Conservation (phyloP, 2,888 invertebrate species). For the Drosophila prostipennis region DNA sequence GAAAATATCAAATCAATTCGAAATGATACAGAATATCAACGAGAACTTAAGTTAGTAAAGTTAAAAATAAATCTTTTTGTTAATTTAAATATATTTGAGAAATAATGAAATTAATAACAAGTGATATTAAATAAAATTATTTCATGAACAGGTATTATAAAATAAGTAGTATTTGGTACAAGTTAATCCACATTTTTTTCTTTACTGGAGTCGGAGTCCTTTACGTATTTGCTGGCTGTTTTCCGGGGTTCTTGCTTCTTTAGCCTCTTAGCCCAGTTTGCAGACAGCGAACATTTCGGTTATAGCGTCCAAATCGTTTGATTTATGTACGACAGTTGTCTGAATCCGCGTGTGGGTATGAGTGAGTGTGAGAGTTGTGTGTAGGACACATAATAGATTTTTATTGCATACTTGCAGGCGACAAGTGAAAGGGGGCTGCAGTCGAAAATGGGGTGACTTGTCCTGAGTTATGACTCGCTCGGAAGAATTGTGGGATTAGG, state of each 20-base stretch:
- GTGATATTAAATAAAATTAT: no score
- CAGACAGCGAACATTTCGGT: conserved; percentile 24
- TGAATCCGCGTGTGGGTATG: conserved; percentile 4
- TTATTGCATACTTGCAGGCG: conserved; percentile 70
- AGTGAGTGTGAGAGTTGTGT: conserved; percentile 16
- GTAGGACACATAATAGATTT: conserved; percentile 65
- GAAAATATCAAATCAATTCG: no score
- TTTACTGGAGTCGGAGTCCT: not conserved
- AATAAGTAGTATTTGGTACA: no score
- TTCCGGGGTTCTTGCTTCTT: conserved; percentile 7
- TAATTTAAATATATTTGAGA: no score
- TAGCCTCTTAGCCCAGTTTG: conserved; percentile 60
- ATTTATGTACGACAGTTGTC: conserved; percentile 59
- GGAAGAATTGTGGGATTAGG: conserved; percentile 57
- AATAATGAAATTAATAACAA: no score
- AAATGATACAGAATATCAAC: no score
- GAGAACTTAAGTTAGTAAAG: no score
- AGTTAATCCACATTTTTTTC: not conserved
- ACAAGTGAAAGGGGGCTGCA: conserved; percentile 52
- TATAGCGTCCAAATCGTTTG: conserved; percentile 48
- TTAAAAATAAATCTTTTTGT: no score
- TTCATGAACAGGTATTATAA: no score
- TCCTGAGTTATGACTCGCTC: conserved; percentile 54
- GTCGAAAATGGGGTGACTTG: conserved; percentile 61
- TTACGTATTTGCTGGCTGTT: conserved; percentile 4